Conservation (phyloP, 2,888 invertebrate species). For the Lacanobia oleracea region DNA sequence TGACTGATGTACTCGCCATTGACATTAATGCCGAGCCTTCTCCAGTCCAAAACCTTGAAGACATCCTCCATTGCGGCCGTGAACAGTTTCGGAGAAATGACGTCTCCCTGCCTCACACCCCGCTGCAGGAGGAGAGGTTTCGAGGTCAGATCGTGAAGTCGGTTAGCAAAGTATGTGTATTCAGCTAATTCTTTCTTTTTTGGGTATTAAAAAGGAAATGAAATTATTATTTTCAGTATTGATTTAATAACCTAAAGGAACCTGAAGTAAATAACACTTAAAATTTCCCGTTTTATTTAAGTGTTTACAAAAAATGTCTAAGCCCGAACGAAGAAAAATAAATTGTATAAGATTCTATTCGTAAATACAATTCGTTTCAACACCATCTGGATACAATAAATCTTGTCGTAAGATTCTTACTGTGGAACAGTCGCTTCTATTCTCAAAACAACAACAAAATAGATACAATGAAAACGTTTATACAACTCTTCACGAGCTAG, state of each 20-base stretch:
- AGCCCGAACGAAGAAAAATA: slow-evolving; percentile 38
- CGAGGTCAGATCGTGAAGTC: too few species aligned
- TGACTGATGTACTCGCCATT: too few species aligned
- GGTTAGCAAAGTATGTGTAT: background rate
- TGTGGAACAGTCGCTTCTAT: slow-evolving; percentile 43
- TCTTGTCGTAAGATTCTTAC: slow-evolving; percentile 37
- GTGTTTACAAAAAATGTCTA: slow-evolving; percentile 18
- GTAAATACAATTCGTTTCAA: slow-evolving; percentile 37
- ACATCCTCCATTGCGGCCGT: too few species aligned
- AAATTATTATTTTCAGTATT: background rate
- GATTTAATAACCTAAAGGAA: background rate
- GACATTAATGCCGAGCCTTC: too few species aligned
- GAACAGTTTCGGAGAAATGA: too few species aligned
- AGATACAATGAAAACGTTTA: slow-evolving; percentile 35
- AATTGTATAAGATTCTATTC: slow-evolving; percentile 35
- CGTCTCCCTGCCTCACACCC: too few species aligned
- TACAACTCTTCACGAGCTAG: slow-evolving; percentile 38
- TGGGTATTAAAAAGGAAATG: background rate
- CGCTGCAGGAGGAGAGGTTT: too few species aligned
- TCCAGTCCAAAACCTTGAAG: too few species aligned
- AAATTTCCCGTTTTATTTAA: slow-evolving; percentile 12
- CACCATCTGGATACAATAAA: slow-evolving; percentile 50
- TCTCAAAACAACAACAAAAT: slow-evolving; percentile 38
- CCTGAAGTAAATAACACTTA: background rate
- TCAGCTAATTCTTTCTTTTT: background rate